Evolutionary conservation across 2,888 invertebrate species (phyloP).

Genomic region (Gandaritis pyraliata): DNA sequence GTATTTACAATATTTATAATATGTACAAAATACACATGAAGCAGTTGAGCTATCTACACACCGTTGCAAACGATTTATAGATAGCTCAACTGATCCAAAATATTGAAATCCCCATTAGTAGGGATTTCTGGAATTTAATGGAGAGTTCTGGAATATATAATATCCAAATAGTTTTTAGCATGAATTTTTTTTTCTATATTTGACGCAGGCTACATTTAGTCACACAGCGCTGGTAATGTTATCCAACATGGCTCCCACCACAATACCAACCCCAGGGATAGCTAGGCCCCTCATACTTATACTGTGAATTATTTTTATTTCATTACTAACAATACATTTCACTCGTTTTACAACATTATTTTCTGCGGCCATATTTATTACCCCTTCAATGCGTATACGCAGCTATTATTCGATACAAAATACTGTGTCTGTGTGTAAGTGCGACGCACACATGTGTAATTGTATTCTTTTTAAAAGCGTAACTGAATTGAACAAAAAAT

Average conservation of each 20-base stretch:
- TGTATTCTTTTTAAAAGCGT: conserved; percentile 49
- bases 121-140: no score
- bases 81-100: no score
- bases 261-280: conserved; percentile 50
- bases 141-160: no score
- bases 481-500: conserved; percentile 60
- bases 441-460: conserved; percentile 34
- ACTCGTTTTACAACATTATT: conserved; percentile 83
- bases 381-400: conserved; percentile 56
- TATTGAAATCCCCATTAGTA: no score
- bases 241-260: conserved; percentile 69
- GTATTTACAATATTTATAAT: no score
- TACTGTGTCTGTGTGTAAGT: conserved; percentile 9
- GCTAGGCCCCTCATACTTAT: conserved; percentile 58
- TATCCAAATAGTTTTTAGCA: no score
- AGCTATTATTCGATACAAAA: conserved; percentile 38
- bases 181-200: background rate
- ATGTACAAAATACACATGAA: no score
- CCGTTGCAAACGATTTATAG: no score
- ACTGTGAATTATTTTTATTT: conserved; percentile 74
- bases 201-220: conserved; percentile 51
- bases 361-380: conserved; percentile 77
- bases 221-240: conserved; percentile 76
- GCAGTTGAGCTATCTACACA: no score
- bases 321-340: conserved; percentile 82